phyloP scores from a whole-genome alignment of 2,113 vertebrate genomes.

The Lampris megalopsis region DNA sequence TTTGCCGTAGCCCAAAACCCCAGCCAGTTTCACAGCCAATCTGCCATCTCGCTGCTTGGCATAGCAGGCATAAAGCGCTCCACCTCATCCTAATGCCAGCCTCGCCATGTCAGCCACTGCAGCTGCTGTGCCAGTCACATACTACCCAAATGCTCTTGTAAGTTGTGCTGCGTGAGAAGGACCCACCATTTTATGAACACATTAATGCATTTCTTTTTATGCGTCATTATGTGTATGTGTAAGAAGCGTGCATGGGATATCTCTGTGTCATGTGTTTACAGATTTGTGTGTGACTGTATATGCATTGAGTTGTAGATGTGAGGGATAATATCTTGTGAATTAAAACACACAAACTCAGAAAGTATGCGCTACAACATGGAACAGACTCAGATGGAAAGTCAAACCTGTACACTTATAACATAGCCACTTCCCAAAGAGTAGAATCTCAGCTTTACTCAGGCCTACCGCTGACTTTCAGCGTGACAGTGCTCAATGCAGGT shows the following conservation, averaged over 20 bases:
- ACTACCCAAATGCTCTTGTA: constrained; percentile 61
- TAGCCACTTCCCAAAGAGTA: too few species aligned
- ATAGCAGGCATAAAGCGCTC: constrained; percentile 54
- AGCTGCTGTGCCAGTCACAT: constrained; percentile 44
- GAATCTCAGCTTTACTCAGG: too few species aligned
- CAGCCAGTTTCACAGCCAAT: constrained; percentile 48
- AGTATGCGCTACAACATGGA: too few species aligned
- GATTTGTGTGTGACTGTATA: not conserved
- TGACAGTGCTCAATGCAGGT: too few species aligned
- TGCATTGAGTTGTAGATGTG: not conserved
- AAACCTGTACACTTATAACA: too few species aligned
- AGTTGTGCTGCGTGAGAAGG: constrained; percentile 44
- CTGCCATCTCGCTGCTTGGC: constrained; percentile 53
- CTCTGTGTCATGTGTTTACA: not conserved
- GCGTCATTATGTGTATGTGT: not conserved
- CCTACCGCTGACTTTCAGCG: too few species aligned
- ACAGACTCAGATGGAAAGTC: too few species aligned
- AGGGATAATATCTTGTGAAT: not conserved
- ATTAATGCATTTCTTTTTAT: not conserved
- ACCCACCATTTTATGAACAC: not conserved
- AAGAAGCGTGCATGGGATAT: not conserved
- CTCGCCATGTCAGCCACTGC: constrained; percentile 39
- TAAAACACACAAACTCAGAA: too few species aligned
- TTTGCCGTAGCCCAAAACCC: constrained; percentile 44
- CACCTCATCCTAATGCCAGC: constrained; percentile 58